Evolutionary conservation across 2,113 vertebrate genomes (phyloP).

Genomic region (Sturnira hondurensis): DNA sequence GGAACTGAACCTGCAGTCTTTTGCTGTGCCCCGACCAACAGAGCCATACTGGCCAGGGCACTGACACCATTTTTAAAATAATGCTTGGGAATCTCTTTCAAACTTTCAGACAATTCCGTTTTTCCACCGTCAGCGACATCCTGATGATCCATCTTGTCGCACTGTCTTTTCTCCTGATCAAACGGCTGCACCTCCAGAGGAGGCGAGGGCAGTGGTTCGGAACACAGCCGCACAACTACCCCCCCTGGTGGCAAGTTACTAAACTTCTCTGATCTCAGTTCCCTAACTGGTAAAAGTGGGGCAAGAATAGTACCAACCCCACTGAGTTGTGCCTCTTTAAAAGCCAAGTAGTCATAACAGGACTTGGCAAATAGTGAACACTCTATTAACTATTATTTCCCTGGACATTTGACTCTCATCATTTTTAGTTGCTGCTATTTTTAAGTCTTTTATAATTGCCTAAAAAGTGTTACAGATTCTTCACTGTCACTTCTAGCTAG

Average conservation of each 20-base stretch:
- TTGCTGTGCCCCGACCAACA: too few species aligned
- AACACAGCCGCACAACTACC: not conserved
- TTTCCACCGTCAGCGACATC: not conserved
- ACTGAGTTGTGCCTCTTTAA: not conserved
- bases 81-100: not conserved
- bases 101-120: not conserved
- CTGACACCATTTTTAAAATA: not conserved
- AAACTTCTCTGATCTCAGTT: not conserved
- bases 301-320: not conserved
- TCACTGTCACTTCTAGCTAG: not conserved
- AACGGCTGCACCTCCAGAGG: not conserved
- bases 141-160: not conserved
- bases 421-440: not conserved
- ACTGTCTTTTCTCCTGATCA: not conserved
- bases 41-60: too few species aligned
- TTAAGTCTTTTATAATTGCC: not conserved
- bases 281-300: not conserved
- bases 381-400: not conserved
- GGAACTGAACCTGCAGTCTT: too few species aligned
- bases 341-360: not conserved
- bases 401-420: not conserved
- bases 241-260: fast-evolving
- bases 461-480: not conserved
- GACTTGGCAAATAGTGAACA: not conserved
- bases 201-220: not conserved